These are phyloP conservation scores for Epinotia demarniana DNA, from an alignment of 2,888 invertebrate species.

Conservation along the genomic window DNA sequence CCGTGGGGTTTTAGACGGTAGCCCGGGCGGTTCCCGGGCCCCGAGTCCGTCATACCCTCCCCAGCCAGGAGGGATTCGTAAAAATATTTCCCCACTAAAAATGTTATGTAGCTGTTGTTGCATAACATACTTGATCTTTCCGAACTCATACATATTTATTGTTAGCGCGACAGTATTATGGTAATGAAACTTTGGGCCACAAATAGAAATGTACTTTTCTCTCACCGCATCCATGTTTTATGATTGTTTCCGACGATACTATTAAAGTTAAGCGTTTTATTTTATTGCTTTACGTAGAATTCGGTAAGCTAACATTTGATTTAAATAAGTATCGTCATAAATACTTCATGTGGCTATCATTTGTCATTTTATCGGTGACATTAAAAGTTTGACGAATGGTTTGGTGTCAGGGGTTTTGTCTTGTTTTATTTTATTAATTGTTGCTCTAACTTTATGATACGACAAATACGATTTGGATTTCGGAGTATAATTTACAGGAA, in stretches of 20 bases:
- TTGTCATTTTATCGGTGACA: conserved; percentile 14
- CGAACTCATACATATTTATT: not conserved
- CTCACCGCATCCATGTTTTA: not conserved
- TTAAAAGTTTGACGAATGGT: conserved; percentile 8
- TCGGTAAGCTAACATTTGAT: conserved; percentile 15
- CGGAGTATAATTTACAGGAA: not conserved
- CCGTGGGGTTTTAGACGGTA: too few species aligned
- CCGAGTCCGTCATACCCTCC: too few species aligned
- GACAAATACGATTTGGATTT: too few species aligned
- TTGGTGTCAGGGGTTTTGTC: conserved; percentile 9
- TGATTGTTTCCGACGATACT: conserved; percentile 15
- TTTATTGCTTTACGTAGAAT: conserved; percentile 32
- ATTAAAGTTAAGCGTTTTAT: conserved; percentile 20
- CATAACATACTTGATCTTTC: not conserved
- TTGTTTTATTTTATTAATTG: not conserved
- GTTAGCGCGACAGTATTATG: not conserved
- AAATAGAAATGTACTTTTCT: conserved; percentile 15
- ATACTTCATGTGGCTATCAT: conserved; percentile 24
- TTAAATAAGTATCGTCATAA: conserved; percentile 17
- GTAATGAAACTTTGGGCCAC: conserved; percentile 26
- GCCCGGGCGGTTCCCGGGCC: too few species aligned
- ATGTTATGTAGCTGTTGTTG: not conserved
- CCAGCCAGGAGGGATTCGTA: too few species aligned
- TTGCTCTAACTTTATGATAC: too few species aligned
- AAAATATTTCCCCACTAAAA: too few species aligned